These are phyloP conservation scores for Eupithecia vulgata DNA, from an alignment of 2,888 invertebrate species.

Conservation along the genomic window DNA sequence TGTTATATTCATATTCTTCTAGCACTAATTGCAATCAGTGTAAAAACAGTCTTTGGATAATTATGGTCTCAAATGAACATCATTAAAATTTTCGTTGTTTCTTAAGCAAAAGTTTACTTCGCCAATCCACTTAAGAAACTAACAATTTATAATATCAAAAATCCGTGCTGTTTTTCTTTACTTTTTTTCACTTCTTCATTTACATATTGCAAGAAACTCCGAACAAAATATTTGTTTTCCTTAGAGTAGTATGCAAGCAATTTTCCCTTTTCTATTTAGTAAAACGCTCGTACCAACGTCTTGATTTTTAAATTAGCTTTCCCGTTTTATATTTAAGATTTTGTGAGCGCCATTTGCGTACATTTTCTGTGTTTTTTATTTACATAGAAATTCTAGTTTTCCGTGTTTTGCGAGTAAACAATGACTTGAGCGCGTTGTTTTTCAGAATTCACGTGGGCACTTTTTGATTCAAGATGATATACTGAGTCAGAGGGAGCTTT, in stretches of 20 bases:
- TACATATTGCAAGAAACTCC: constrained; percentile 18
- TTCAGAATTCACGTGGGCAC: constrained; percentile 54
- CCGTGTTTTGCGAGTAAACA: constrained; percentile 48
- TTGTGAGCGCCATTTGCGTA: constrained; percentile 10
- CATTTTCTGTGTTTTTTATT: constrained; percentile 18
- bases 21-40: neutral
- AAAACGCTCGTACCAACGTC: constrained; percentile 3
- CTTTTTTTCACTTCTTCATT: constrained; percentile 14
- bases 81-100: neutral
- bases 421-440: constrained; percentile 49
- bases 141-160: neutral
- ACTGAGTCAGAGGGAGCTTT: constrained; percentile 65
- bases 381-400: constrained; percentile 28
- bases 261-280: constrained; percentile 17
- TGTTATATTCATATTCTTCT: neutral
- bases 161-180: neutral
- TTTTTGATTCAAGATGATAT: constrained; percentile 49
- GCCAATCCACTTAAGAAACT: neutral
- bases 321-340: constrained; percentile 17
- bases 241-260: constrained; percentile 4
- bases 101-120: neutral
- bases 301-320: constrained; percentile 14
- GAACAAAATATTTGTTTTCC: constrained; percentile 15
- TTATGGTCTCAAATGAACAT: neutral
- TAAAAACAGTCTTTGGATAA: neutral